Conservation (phyloP, 2,888 invertebrate species). For the Eupelmus urozonus region DNA sequence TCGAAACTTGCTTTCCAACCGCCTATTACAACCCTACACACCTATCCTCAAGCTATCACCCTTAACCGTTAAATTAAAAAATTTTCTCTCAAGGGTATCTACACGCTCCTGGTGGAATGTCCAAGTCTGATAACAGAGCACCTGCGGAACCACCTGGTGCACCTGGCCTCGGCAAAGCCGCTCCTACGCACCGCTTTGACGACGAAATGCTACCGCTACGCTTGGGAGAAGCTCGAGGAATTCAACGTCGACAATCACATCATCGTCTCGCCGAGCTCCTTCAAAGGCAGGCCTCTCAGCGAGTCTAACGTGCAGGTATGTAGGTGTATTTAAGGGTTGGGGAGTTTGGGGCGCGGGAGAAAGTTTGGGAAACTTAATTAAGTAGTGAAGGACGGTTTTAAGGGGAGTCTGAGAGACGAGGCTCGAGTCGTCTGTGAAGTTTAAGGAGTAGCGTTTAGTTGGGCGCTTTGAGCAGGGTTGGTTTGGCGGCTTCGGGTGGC, state of each 20-base stretch:
- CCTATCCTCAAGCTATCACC: too few species aligned
- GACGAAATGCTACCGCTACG: constrained; percentile 88
- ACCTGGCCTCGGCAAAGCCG: constrained; percentile 75
- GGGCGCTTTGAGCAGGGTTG: too few species aligned
- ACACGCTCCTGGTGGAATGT: constrained; percentile 72
- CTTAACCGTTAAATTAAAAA: too few species aligned
- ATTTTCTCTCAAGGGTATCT: constrained; percentile 67
- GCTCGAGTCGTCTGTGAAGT: too few species aligned
- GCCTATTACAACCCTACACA: not conserved
- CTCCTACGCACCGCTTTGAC: constrained; percentile 84
- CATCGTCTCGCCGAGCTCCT: constrained; percentile 81
- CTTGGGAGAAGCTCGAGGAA: constrained; percentile 82
- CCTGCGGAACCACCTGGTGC: constrained; percentile 67
- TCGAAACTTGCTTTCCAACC: not conserved
- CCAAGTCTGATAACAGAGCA: constrained; percentile 67
- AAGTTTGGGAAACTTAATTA: too few species aligned
- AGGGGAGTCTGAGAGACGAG: too few species aligned
- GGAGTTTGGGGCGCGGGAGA: too few species aligned
- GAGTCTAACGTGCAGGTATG: constrained; percentile 86
- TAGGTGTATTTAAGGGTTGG: too few species aligned
- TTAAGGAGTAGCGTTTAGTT: too few species aligned
- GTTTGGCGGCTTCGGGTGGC: too few species aligned
- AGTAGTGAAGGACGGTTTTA: too few species aligned
- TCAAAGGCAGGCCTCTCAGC: constrained; percentile 84
- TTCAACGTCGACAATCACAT: constrained; percentile 86